Evolutionary conservation across 1,140 invertebrate species (phyloP).

Genomic region (Halyomorpha halys): DNA sequence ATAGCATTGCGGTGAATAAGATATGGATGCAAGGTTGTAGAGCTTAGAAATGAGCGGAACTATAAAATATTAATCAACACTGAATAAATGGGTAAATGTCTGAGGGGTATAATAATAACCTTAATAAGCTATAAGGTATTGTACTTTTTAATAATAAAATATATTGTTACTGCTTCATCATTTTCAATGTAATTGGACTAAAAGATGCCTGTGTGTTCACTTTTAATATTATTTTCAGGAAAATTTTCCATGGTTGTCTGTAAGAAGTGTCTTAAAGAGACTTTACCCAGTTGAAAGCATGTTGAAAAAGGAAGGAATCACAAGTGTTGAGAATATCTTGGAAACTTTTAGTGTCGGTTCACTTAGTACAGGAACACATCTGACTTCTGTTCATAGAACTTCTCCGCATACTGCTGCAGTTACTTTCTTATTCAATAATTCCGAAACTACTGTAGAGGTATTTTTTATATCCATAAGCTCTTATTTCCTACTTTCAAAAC

Average conservation of each 20-base stretch:
- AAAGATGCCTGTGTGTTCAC: too few species aligned
- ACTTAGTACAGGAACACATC: not conserved
- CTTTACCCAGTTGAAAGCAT: slow-evolving; percentile 77
- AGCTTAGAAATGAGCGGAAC: too few species aligned
- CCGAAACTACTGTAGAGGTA: slow-evolving; percentile 7
- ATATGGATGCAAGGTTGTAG: too few species aligned
- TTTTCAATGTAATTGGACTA: too few species aligned
- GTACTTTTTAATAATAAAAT: too few species aligned
- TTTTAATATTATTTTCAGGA: slow-evolving; percentile 47
- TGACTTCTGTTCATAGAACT: slow-evolving; percentile 15
- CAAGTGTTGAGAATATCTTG: slow-evolving; percentile 55
- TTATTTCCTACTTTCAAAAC: not conserved
- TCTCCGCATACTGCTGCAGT: slow-evolving; percentile 1
- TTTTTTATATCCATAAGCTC: not conserved
- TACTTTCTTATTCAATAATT: not conserved
- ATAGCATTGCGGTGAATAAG: too few species aligned
- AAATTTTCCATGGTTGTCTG: slow-evolving; percentile 49
- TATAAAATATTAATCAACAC: too few species aligned
- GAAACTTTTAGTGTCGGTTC: slow-evolving; percentile 46
- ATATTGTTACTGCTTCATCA: too few species aligned
- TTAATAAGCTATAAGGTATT: too few species aligned
- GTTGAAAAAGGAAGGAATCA: slow-evolving; percentile 57
- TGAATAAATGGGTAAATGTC: too few species aligned
- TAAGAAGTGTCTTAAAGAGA: slow-evolving; percentile 55
- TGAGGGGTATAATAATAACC: too few species aligned